phyloP scores from a whole-genome alignment of 2,797 vertebrate species.

The Xyrichtys novacula region DNA sequence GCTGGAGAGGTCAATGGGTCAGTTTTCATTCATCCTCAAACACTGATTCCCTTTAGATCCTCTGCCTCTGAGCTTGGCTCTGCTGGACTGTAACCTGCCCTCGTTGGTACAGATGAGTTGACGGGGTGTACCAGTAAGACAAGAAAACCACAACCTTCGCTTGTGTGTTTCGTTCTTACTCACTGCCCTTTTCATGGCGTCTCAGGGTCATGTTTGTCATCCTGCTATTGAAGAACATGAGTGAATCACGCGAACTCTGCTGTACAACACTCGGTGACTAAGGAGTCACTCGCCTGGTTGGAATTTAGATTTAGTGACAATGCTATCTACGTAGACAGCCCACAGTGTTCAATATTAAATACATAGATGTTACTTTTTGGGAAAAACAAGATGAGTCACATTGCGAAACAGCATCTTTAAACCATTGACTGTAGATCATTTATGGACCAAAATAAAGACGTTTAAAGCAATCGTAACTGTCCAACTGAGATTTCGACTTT shows the following conservation, averaged over 20 bases:
- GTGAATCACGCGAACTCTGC: slow-evolving; percentile 29
- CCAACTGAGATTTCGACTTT: no score
- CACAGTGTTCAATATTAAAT: slow-evolving; percentile 14
- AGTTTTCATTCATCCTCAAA: slow-evolving; percentile 20
- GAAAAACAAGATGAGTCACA: no score
- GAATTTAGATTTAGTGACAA: slow-evolving; percentile 1
- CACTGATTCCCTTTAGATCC: slow-evolving; percentile 31
- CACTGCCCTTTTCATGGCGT: slow-evolving; percentile 11
- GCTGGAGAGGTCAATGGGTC: slow-evolving; percentile 38
- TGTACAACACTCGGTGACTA: slow-evolving; percentile 21
- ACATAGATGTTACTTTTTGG: background rate
- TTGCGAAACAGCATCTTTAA: no score
- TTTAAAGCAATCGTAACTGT: no score
- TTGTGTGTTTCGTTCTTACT: slow-evolving; percentile 26
- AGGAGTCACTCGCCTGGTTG: slow-evolving; percentile 16
- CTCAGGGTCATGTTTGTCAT: slow-evolving; percentile 20
- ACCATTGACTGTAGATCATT: no score
- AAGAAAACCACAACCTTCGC: slow-evolving; percentile 26
- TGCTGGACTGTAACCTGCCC: slow-evolving; percentile 30
- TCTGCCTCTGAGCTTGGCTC: slow-evolving; percentile 15
- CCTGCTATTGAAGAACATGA: slow-evolving; percentile 49
- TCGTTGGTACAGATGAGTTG: slow-evolving; percentile 36
- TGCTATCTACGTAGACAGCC: background rate
- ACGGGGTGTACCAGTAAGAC: slow-evolving; percentile 24
- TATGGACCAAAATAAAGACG: no score